A percentile compares a stretch with the other conserved stretches of the same genome.
Conservation (phyloP, 2,113 vertebrate species). For the Cyprinus carpio region DNA sequence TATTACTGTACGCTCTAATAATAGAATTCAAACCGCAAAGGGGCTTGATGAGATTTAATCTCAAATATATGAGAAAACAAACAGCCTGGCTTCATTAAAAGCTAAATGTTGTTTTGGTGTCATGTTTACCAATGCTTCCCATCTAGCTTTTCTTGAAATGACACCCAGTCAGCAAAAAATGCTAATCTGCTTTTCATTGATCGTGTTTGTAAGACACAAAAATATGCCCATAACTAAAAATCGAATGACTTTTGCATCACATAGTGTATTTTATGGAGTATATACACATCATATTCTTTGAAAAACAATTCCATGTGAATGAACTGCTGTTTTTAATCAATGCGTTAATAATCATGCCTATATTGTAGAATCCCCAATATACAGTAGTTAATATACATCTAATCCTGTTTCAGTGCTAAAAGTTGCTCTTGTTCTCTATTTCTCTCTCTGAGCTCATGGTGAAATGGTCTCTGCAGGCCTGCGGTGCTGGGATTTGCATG, state of each 20-base stretch:
- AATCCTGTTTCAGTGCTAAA: not conserved
- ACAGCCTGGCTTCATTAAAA: slow-evolving; percentile 23
- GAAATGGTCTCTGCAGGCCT: slow-evolving; percentile 14
- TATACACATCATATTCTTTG: not conserved
- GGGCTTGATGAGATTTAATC: slow-evolving; percentile 24
- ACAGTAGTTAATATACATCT: not conserved
- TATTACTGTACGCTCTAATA: slow-evolving; percentile 22
- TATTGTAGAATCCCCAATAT: not conserved
- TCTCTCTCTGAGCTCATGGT: not conserved
- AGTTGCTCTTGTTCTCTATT: not conserved
- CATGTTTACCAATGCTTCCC: not conserved
- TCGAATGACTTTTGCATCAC: not conserved
- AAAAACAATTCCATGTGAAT: slow-evolving; percentile 4
- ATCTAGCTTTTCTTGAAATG: slow-evolving; percentile 17
- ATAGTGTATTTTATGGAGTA: slow-evolving; percentile 12
- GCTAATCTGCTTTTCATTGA: slow-evolving; percentile 16
- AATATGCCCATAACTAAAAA: not conserved
- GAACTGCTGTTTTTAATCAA: slow-evolving; percentile 23
- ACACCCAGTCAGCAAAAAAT: slow-evolving; percentile 16
- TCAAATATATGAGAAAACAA: slow-evolving; percentile 34
- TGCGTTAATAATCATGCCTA: not conserved
- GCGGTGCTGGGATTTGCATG: slow-evolving; percentile 40
- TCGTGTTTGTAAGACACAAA: not conserved
- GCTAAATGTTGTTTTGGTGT: slow-evolving; percentile 15
- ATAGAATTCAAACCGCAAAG: slow-evolving; percentile 15